A percentile compares a stretch with the other conserved stretches of the same genome.
These are phyloP conservation scores for Trogon surrucura DNA, from an alignment of 2,113 vertebrate genomes.

Conservation along the genomic window DNA sequence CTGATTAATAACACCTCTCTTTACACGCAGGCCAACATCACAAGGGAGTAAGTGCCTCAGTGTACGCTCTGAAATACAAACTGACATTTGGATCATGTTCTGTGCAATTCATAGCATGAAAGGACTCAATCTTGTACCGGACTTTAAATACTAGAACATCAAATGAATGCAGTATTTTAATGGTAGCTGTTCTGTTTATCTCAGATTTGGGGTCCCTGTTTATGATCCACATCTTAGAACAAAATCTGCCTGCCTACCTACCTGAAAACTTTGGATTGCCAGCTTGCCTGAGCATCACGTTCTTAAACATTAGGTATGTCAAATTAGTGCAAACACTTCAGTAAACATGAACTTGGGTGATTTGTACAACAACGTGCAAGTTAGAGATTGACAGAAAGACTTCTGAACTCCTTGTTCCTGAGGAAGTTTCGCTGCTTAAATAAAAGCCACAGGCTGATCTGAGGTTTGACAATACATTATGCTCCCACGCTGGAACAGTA, in stretches of 20 bases:
- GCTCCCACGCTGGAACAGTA: accelerated
- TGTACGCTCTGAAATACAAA: background rate
- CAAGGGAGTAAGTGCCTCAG: background rate
- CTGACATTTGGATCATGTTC: background rate
- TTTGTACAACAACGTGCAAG: background rate
- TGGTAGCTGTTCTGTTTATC: background rate
- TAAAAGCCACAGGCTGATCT: background rate
- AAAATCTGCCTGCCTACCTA: background rate
- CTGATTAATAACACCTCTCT: conserved; percentile 12
- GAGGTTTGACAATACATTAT: background rate
- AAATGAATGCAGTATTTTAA: background rate
- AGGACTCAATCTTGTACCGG: background rate
- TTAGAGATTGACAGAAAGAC: background rate
- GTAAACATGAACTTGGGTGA: background rate
- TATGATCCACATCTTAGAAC: background rate
- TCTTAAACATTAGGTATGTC: background rate
- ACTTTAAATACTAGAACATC: background rate
- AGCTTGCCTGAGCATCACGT: background rate
- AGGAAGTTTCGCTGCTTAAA: background rate
- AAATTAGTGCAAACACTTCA: background rate
- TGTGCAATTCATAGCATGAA: background rate
- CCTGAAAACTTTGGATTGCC: background rate
- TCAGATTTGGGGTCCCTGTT: background rate
- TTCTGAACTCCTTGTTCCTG: background rate
- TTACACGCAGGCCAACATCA: background rate